Evolutionary conservation across 2,888 invertebrate species (phyloP).

Genomic region (Platerodrilus igneus): DNA sequence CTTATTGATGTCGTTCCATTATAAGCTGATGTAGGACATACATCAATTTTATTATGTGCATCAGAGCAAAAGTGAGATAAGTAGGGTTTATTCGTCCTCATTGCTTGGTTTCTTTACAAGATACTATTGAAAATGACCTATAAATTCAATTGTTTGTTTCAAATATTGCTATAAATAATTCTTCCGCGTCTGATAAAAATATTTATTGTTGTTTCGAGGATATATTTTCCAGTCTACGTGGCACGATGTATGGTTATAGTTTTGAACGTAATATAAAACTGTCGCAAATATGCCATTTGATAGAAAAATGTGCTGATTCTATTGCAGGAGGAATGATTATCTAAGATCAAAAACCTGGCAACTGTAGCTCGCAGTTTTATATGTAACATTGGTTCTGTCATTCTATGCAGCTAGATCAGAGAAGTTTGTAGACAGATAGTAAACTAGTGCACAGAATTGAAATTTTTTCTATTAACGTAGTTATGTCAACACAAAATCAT

Average conservation of each 20-base stretch:
- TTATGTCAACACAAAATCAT: too few species aligned
- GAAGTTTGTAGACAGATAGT: too few species aligned
- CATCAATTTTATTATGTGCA: slow-evolving; percentile 24
- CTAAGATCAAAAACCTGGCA: too few species aligned
- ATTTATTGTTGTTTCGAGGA: slow-evolving; percentile 20
- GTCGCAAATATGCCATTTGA: slow-evolving; percentile 11
- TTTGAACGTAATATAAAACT: slow-evolving; percentile 19
- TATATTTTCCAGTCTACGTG: slow-evolving; percentile 12
- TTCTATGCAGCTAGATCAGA: too few species aligned
- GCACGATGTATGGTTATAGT: slow-evolving; percentile 10
- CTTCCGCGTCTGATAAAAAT: slow-evolving; percentile 18
- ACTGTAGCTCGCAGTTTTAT: too few species aligned
- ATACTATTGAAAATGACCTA: slow-evolving; percentile 17
- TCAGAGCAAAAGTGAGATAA: slow-evolving; percentile 27
- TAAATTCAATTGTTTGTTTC: slow-evolving; percentile 24
- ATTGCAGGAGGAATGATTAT: too few species aligned
- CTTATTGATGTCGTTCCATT: slow-evolving; percentile 16
- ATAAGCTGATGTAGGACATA: slow-evolving; percentile 15
- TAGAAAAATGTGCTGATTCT: slow-evolving; percentile 7
- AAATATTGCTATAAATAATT: slow-evolving; percentile 19
- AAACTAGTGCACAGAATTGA: too few species aligned
- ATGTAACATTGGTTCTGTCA: too few species aligned
- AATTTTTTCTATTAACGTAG: too few species aligned
- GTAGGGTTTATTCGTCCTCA: slow-evolving; percentile 19
- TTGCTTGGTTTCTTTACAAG: slow-evolving; percentile 16